phyloP scores from a whole-genome alignment of 2,888 invertebrate species.

The Ormia ochracea region DNA sequence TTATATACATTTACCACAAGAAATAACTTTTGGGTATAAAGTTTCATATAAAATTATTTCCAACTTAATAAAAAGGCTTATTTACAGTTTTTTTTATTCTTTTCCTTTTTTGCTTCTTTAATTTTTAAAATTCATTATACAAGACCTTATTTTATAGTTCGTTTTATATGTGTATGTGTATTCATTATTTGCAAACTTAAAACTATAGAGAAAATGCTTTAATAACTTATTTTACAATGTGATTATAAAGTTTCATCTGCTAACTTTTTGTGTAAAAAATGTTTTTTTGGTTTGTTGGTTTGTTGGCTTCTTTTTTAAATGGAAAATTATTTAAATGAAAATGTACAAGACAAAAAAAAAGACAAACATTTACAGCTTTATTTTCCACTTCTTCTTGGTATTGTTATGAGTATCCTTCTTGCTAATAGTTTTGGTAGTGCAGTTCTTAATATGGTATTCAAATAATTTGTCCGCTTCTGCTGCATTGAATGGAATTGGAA shows the following conservation, averaged over 20 bases:
- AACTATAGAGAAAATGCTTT: constrained; percentile 2
- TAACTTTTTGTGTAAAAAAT: no score
- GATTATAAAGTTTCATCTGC: constrained; percentile 26
- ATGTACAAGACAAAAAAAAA: background rate
- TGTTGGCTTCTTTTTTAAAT: background rate
- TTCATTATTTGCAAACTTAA: background rate
- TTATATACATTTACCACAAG: no score
- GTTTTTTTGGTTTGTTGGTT: background rate
- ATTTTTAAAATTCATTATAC: background rate
- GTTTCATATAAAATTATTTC: background rate
- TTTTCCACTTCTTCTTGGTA: background rate
- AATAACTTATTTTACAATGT: constrained; percentile 18
- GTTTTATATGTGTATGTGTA: background rate
- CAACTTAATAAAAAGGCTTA: background rate
- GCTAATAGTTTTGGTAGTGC: constrained; percentile 11
- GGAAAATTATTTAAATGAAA: background rate
- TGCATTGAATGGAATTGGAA: constrained; percentile 16
- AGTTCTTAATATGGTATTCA: constrained; percentile 34
- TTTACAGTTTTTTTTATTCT: no score
- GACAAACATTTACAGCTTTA: background rate
- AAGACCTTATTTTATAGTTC: constrained; percentile 7
- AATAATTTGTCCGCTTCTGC: constrained; percentile 12
- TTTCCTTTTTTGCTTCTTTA: background rate
- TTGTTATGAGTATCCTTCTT: constrained; percentile 5
- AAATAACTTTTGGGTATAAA: background rate